Percentiles rank a stretch among this genome's conserved stretches.
Conservation (phyloP, 2,888 invertebrate species). For the Gnatocerus cornutus region DNA sequence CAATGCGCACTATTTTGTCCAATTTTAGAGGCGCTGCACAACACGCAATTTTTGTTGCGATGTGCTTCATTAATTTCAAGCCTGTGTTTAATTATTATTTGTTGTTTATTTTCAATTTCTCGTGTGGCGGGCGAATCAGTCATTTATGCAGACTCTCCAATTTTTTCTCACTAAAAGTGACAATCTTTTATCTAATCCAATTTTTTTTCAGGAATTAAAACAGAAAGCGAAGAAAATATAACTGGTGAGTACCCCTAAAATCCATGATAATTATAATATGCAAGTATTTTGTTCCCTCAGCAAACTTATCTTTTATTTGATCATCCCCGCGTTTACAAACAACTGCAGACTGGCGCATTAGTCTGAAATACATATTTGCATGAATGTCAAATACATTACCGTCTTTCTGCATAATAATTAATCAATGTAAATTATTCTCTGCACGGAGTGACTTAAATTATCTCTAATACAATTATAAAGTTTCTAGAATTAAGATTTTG, state of each 20-base stretch:
- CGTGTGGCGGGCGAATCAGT: neutral
- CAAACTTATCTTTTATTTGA: too few species aligned
- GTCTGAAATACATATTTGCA: neutral
- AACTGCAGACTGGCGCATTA: too few species aligned
- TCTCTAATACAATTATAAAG: slow-evolving; percentile 32
- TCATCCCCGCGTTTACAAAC: too few species aligned
- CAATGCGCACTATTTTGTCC: neutral
- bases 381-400: neutral
- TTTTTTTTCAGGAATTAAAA: too few species aligned
- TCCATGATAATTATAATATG: too few species aligned
- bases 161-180: neutral
- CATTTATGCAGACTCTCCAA: too few species aligned
- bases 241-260: too few species aligned
- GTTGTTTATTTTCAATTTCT: slow-evolving; percentile 25
- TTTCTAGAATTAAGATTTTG: slow-evolving; percentile 30
- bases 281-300: too few species aligned
- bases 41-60: slow-evolving; percentile 3
- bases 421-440: slow-evolving; percentile 36
- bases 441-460: slow-evolving; percentile 21
- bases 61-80: neutral
- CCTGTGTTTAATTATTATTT: slow-evolving; percentile 25
- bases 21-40: neutral
- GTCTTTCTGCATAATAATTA: slow-evolving; percentile 33
- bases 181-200: too few species aligned
- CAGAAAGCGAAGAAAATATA: too few species aligned